These are phyloP conservation scores for Dipodomys stephensi DNA, from an alignment of 2,113 vertebrate species.

Conservation along the genomic window DNA sequence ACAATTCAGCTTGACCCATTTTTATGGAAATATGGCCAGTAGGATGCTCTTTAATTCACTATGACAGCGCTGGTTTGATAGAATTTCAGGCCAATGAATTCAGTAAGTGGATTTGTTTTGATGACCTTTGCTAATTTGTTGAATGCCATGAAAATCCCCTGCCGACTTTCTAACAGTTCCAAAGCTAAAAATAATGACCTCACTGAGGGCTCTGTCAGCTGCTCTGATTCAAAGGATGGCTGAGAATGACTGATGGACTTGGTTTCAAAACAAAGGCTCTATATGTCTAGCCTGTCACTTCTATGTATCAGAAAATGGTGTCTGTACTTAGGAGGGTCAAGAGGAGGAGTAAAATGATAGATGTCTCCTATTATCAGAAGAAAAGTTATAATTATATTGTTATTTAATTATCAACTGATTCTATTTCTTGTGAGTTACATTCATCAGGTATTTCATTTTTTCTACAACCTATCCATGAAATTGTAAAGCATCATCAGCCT, in stretches of 20 bases:
- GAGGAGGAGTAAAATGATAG: background rate
- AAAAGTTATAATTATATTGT: background rate
- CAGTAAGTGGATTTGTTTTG: conserved; percentile 72
- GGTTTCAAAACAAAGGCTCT: conserved; percentile 6
- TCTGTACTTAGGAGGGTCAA: background rate
- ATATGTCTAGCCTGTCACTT: background rate
- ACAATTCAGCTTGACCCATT: conserved; percentile 1
- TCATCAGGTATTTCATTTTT: background rate
- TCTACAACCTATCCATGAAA: background rate
- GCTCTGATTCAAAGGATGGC: conserved; percentile 52
- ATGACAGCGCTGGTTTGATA: conserved; percentile 57
- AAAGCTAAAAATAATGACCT: conserved; percentile 78
- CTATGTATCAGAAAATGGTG: background rate
- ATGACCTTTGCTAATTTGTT: conserved; percentile 79
- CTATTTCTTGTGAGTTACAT: background rate
- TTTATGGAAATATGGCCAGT: conserved; percentile 38
- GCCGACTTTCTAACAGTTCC: conserved; percentile 62
- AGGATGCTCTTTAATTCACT: conserved; percentile 57
- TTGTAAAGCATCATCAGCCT: background rate
- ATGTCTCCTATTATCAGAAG: background rate
- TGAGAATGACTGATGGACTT: conserved; percentile 42
- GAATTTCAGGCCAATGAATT: conserved; percentile 65
- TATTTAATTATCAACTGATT: background rate
- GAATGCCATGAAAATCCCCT: conserved; percentile 64
- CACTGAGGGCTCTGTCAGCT: conserved; percentile 60